A percentile compares a stretch with the other conserved stretches of the same genome.
phyloP scores from a whole-genome alignment of 2,888 invertebrate genomes.

The Agonopterix heracliana region DNA sequence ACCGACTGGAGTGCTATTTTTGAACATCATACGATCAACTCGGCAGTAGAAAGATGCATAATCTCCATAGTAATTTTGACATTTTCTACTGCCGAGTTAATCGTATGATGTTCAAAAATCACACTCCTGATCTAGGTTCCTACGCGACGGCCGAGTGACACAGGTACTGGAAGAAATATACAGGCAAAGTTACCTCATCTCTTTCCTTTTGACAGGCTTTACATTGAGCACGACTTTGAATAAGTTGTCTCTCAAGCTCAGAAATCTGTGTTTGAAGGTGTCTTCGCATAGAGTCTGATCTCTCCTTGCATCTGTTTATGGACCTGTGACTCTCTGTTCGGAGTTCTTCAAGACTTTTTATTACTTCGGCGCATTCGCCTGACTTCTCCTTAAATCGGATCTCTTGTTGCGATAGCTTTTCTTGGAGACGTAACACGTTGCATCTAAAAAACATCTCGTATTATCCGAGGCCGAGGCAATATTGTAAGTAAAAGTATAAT shows the following conservation, averaged over 20 bases:
- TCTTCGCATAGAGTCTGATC: constrained; percentile 49
- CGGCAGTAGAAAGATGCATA: too few relatives aligned
- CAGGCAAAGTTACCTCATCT: constrained; percentile 41
- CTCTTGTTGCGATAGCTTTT: constrained; percentile 46
- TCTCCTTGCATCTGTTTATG: constrained; percentile 41
- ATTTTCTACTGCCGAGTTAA: too few relatives aligned
- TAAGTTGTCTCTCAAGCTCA: constrained; percentile 56
- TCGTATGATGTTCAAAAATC: too few relatives aligned
- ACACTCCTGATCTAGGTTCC: too few relatives aligned
- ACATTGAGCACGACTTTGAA: constrained; percentile 55
- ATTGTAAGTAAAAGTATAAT: too few relatives aligned
- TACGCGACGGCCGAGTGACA: too few relatives aligned
- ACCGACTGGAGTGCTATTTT: too few relatives aligned
- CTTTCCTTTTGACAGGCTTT: constrained; percentile 56
- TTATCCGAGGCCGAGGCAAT: too few relatives aligned
- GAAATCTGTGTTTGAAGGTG: constrained; percentile 56
- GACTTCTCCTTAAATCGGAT: constrained; percentile 42
- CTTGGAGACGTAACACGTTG: constrained; percentile 40
- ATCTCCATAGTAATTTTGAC: too few relatives aligned
- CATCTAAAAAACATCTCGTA: constrained; percentile 25
- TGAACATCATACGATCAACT: too few relatives aligned
- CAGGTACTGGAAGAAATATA: too few relatives aligned
- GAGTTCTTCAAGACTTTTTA: constrained; percentile 47
- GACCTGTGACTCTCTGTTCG: constrained; percentile 40
- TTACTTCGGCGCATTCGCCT: constrained; percentile 34